These are phyloP conservation scores for Onchidella celtica DNA, from an alignment of 2,888 invertebrate species.

Conservation along the genomic window DNA sequence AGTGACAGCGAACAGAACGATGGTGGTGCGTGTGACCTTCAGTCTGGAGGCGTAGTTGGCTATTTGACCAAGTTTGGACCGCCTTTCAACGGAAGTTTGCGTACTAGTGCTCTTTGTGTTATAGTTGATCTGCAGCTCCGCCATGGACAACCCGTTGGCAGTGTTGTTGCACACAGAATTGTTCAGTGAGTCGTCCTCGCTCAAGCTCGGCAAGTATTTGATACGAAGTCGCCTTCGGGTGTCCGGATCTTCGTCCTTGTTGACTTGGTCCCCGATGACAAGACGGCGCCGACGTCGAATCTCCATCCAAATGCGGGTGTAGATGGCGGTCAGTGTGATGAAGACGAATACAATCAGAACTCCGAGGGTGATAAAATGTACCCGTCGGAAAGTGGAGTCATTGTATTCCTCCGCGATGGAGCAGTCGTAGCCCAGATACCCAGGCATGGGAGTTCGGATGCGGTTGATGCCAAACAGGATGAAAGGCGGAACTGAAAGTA, in stretches of 20 bases:
- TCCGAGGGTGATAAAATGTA: conserved; percentile 62
- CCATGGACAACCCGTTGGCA: conserved; percentile 22
- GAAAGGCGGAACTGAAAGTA: conserved; percentile 63
- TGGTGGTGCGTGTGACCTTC: conserved; percentile 58
- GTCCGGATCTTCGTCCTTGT: conserved; percentile 43
- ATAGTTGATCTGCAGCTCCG: conserved; percentile 24
- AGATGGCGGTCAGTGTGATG: conserved; percentile 63
- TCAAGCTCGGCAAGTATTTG: conserved; percentile 61
- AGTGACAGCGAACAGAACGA: conserved; percentile 61
- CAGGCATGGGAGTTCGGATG: conserved; percentile 54
- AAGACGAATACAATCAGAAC: conserved; percentile 63
- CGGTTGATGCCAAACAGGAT: conserved; percentile 66
- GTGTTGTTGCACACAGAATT: conserved; percentile 40
- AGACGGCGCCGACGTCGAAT: conserved; percentile 54
- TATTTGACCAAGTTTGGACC: conserved; percentile 50
- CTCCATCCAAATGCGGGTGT: conserved; percentile 60
- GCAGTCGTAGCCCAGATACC: conserved; percentile 65
- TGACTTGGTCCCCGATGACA: conserved; percentile 55
- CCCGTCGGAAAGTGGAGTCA: conserved; percentile 57
- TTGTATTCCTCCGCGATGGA: conserved; percentile 65
- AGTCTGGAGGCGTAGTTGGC: conserved; percentile 54
- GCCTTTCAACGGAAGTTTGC: conserved; percentile 31
- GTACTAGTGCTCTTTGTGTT: conserved; percentile 3
- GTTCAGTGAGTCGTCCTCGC: conserved; percentile 58
- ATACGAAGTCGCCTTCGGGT: conserved; percentile 24